Evolutionary conservation across 2,113 vertebrate genomes (phyloP), one percentile per base, ranked within the genome.

Genomic region (Passer montanus): DNA sequence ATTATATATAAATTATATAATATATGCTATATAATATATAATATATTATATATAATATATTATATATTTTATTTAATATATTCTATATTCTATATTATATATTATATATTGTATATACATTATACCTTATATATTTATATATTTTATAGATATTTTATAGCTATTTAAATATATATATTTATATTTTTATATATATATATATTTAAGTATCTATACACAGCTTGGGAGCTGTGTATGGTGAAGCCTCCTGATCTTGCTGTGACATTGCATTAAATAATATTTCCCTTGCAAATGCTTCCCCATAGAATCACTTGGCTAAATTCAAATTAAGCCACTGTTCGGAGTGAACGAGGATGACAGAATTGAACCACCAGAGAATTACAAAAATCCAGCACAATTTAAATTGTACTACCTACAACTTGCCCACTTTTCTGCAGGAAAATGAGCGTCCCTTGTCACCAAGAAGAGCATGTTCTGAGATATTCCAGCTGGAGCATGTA

Each of bases 241-340:
- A 81, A 17, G 37, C 24, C 85, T 78, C 69, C 60, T 68, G 76
- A 50, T 60, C 76, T 67, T n/a, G 13, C 87, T 82, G 70, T 21
- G 22, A 19, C 13, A 23, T 49, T 46, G 62, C 33, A 31, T 44
- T 37, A 79, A 72, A 76, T 33, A 60, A 52, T 52, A 60, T 70
- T 91, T 91, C 84, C 66, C 77, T 84, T 89, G 74, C 44, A 87
- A 84, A 67, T n/a, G 26, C 15, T 76, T 64, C 44, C 53, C n/a
- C 14, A 1, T 13, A 27, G 73, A 94, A 67, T 82, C 37, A 22
- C 81, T 82, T 33, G 78, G 59, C 59, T 89, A 60, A 70, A 3
- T 75, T 89, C 84, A 94, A 92, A 95, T 94, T 89, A 94, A 91
- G 16, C 35, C 4, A 1, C 76, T 50, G 31, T n/a, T 91, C 24